Evolutionary conservation across 2,113 vertebrate species (phyloP).

Genomic region (Lycaon pictus): DNA sequence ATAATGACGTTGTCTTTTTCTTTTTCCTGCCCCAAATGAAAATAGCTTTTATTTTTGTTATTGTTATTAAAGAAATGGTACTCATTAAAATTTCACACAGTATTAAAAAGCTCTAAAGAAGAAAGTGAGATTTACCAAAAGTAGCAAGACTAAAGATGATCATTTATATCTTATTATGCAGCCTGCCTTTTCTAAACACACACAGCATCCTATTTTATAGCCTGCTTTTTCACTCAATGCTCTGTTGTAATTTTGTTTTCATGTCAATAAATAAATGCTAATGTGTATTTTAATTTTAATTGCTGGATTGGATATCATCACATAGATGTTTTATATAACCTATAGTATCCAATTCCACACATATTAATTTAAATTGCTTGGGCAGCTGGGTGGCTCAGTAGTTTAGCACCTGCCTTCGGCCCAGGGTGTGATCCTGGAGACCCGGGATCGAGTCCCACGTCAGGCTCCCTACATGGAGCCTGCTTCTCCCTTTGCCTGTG

Average conservation of each 20-base stretch:
- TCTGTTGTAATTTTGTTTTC: not conserved
- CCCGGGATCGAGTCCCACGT: too few relatives aligned
- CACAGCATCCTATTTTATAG: not conserved
- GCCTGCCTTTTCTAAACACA: not conserved
- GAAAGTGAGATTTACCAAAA: not conserved
- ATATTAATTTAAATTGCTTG: not conserved
- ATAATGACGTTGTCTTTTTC: not conserved
- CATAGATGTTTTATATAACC: not conserved
- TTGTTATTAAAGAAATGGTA: not conserved
- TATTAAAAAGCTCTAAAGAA: not conserved
- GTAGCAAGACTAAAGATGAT: not conserved
- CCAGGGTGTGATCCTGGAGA: too few relatives aligned
- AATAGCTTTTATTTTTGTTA: constrained; percentile 21
- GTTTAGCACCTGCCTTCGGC: too few relatives aligned
- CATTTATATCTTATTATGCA: not conserved
- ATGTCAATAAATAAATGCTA: not conserved
- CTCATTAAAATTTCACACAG: constrained; percentile 15
- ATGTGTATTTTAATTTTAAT: not conserved
- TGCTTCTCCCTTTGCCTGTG: too few relatives aligned
- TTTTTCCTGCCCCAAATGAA: not conserved
- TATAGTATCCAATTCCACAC: not conserved
- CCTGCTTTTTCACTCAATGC: not conserved
- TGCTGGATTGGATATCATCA: not conserved
- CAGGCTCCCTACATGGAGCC: too few relatives aligned
- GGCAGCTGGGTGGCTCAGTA: too few relatives aligned